A percentile compares a stretch with the other conserved stretches of the same genome.
These are phyloP conservation scores for Potamarius usumacintae DNA, from an alignment of 2,113 vertebrate species.

Conservation along the genomic window DNA sequence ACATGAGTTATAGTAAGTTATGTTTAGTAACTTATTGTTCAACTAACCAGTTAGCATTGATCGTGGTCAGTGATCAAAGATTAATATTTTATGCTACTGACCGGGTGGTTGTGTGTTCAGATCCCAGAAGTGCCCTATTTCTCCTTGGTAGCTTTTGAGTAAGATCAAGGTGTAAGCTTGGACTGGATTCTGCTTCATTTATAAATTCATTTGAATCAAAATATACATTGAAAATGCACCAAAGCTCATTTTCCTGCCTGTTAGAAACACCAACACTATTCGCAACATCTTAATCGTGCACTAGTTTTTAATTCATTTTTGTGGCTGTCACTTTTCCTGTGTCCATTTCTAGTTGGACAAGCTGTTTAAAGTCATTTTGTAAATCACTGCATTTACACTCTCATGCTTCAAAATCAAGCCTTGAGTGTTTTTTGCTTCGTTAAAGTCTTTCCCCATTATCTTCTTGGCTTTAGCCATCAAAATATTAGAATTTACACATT, in stretches of 20 bases:
- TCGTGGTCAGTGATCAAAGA: neutral
- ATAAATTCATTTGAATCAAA: neutral
- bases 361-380: neutral
- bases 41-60: neutral
- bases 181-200: neutral
- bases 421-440: neutral
- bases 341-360: too few relatives aligned
- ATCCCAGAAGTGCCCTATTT: neutral
- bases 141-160: neutral
- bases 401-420: neutral
- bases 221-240: neutral
- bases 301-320: neutral
- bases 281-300: neutral
- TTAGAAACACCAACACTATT: neutral
- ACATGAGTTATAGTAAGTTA: neutral
- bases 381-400: neutral
- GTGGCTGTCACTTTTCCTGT: neutral
- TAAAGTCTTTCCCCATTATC: neutral
- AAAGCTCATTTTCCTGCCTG: neutral
- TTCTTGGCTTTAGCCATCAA: neutral
- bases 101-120: neutral
- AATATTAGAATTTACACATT: neutral
- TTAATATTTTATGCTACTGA: neutral
- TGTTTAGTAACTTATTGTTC: neutral
- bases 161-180: neutral